These are phyloP conservation scores for Dermochelys coriacea DNA, from an alignment of 2,797 vertebrate species.

Conservation along the genomic window DNA sequence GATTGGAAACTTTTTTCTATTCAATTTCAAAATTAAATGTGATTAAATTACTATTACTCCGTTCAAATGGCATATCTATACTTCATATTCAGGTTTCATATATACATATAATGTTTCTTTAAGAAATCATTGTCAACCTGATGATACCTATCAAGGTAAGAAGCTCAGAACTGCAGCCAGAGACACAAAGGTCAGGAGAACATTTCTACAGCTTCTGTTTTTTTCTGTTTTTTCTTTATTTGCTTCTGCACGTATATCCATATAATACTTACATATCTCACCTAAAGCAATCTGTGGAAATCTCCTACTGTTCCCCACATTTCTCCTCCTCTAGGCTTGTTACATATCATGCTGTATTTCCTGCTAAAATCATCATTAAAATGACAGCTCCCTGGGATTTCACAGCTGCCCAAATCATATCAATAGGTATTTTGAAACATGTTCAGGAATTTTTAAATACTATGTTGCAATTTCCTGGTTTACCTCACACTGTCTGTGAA, in stretches of 20 bases:
- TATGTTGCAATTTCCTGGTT: constrained; percentile 3
- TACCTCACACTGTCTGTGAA: not conserved
- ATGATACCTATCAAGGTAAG: rapidly evolving
- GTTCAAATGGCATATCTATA: constrained; percentile 5
- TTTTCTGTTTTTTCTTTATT: not conserved
- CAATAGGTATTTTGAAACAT: not conserved
- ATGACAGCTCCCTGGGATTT: not conserved
- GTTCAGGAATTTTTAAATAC: constrained; percentile 37
- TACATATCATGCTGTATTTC: constrained; percentile 46
- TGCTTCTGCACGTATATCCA: not conserved
- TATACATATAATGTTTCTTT: rapidly evolving
- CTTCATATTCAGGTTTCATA: constrained; percentile 38
- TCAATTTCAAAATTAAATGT: constrained; percentile 42
- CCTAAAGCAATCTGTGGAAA: not conserved
- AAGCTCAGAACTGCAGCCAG: rapidly evolving
- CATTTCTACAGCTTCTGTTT: not conserved
- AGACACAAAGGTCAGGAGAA: rapidly evolving
- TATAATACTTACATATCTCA: not conserved
- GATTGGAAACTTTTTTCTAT: constrained; percentile 47
- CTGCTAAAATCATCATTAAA: not conserved
- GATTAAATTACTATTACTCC: constrained; percentile 65
- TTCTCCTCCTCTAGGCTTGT: constrained; percentile 29
- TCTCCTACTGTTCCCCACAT: rapidly evolving
- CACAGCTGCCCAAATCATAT: constrained; percentile 21
- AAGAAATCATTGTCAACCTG: not conserved